Conservation (phyloP, 1,140 invertebrate species). For the Augochlora pura region DNA sequence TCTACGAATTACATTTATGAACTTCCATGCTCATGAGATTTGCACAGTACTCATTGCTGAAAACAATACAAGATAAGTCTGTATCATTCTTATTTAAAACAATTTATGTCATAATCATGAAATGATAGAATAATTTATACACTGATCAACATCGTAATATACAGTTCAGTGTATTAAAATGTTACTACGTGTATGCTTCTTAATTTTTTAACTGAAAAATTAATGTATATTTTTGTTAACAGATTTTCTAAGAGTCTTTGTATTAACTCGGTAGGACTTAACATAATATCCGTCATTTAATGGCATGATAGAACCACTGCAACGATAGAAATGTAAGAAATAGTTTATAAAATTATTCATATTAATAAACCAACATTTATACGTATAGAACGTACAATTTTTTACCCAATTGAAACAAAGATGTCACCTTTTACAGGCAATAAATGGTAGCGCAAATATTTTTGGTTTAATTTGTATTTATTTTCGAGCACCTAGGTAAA, state of each 20-base stretch:
- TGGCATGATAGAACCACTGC: conserved; percentile 52
- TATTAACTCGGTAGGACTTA: conserved; percentile 49
- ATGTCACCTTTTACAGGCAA: neutral
- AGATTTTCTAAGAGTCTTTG: conserved; percentile 51
- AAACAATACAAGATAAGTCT: conserved; percentile 8
- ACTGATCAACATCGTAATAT: neutral
- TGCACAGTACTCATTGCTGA: neutral
- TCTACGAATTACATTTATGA: conserved; percentile 7
- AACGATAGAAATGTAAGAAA: conserved; percentile 62
- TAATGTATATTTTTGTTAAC: conserved; percentile 52
- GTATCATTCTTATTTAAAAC: conserved; percentile 22
- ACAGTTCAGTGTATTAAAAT: conserved; percentile 21
- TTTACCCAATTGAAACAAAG: conserved; percentile 8
- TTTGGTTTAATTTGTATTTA: conserved; percentile 73
- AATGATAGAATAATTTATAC: conserved; percentile 24
- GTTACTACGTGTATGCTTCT: conserved; percentile 41
- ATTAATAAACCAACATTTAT: conserved; percentile 64
- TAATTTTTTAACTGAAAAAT: conserved; percentile 37
- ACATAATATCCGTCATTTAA: conserved; percentile 44
- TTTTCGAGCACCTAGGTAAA: conserved; percentile 78
- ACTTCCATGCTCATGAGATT: neutral
- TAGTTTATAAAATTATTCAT: conserved; percentile 57
- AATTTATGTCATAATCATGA: conserved; percentile 21
- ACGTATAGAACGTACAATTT: conserved; percentile 31
- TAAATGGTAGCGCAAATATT: conserved; percentile 15